These are phyloP conservation scores for Phortica okadai DNA, from an alignment of 2,888 invertebrate species.

Conservation along the genomic window DNA sequence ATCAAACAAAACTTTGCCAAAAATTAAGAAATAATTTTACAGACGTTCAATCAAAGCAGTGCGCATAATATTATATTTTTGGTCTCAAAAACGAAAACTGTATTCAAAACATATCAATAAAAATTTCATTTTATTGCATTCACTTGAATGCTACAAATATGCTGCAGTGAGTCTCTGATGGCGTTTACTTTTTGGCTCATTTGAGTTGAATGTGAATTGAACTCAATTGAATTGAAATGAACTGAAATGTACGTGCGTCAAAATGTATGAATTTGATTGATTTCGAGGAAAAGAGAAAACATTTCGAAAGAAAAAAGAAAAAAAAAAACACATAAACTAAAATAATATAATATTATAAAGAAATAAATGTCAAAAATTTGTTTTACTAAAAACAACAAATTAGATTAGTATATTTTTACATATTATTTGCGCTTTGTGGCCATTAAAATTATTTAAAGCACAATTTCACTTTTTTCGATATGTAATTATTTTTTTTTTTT, in stretches of 20 bases:
- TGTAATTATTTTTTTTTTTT: neutral
- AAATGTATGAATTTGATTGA: constrained; percentile 11
- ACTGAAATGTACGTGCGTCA: constrained; percentile 11
- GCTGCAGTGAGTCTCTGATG: neutral
- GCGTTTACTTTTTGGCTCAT: neutral
- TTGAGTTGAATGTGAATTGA: neutral
- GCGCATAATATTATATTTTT: neutral
- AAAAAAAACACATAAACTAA: neutral
- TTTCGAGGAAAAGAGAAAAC: constrained; percentile 8
- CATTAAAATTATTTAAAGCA: constrained; percentile 2
- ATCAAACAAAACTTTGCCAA: constrained; percentile 4
- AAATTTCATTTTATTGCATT: constrained; percentile 1
- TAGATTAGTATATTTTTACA: neutral
- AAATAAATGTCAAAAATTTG: neutral
- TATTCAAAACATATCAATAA: constrained; percentile 1
- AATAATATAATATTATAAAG: neutral
- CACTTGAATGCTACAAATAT: neutral
- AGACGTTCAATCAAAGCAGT: constrained; percentile 12
- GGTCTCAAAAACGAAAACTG: neutral
- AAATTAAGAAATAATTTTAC: neutral
- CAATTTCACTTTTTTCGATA: neutral
- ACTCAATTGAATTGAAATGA: neutral
- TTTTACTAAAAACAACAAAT: neutral
- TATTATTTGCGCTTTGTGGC: neutral
- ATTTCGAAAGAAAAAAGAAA: neutral